Conservation (phyloP, 2,888 invertebrate species). For the Palloptera scutellata region DNA sequence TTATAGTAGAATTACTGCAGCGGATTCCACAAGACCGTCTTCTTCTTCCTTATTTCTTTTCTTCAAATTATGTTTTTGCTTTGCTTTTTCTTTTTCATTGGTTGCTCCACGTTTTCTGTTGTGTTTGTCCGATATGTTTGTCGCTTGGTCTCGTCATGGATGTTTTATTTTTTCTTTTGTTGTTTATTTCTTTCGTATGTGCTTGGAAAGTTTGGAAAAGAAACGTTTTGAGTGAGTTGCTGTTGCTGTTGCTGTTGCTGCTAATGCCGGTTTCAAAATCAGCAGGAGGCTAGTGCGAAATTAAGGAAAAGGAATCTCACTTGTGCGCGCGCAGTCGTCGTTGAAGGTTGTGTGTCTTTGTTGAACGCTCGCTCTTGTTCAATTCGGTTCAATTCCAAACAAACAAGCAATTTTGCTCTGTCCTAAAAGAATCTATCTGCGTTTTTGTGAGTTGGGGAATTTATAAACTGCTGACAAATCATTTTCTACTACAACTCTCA, state of each 20-base stretch:
- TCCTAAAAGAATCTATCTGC: no score
- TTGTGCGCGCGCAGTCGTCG: conserved; percentile 58
- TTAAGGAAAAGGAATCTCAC: conserved; percentile 55
- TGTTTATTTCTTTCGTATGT: conserved; percentile 10
- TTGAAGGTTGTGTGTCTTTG: conserved; percentile 50
- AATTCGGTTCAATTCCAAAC: background rate
- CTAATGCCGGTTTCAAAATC: conserved; percentile 33
- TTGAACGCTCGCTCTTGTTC: conserved; percentile 9
- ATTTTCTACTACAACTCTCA: no score
- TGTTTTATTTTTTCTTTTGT: conserved; percentile 15
- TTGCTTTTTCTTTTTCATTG: no score
- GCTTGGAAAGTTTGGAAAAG: conserved; percentile 31
- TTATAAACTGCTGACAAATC: no score
- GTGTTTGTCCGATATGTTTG: no score
- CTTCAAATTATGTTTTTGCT: no score
- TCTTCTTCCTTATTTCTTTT: no score
- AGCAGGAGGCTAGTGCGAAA: conserved; percentile 46
- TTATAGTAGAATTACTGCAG: no score
- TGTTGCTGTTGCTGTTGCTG: conserved; percentile 24
- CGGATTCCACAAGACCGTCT: no score
- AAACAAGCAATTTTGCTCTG: background rate
- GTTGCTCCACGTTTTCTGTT: no score
- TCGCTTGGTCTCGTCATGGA: background rate
- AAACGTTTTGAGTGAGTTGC: conserved; percentile 22
- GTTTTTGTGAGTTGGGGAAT: no score